These are phyloP conservation scores for Vulpes ferrilata DNA, from an alignment of 2,113 vertebrate genomes.

Conservation along the genomic window DNA sequence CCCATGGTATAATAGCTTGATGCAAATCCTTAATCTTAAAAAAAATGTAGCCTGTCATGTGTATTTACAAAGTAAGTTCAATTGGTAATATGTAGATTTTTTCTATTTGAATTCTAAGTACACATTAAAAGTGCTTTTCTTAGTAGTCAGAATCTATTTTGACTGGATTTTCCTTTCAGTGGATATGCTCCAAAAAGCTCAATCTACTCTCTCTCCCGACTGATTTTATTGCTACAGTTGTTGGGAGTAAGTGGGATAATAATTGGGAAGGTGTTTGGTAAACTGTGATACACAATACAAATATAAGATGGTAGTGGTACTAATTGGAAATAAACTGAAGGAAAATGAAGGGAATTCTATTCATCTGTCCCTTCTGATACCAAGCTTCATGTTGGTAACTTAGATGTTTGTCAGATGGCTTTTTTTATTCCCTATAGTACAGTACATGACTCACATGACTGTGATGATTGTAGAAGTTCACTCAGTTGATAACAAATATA, in stretches of 20 bases:
- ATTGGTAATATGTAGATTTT: neutral
- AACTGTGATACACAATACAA: slow-evolving; percentile 33
- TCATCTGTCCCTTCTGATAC: slow-evolving; percentile 1
- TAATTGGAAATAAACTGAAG: slow-evolving; percentile 15
- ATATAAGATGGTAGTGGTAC: neutral
- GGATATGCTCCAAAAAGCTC: neutral
- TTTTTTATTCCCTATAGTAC: neutral
- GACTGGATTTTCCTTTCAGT: neutral
- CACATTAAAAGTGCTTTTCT: neutral
- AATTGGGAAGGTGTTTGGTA: slow-evolving; percentile 41
- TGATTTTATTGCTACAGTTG: slow-evolving; percentile 40
- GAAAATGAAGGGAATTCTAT: neutral
- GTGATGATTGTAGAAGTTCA: neutral
- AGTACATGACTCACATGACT: neutral
- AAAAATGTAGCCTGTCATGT: neutral
- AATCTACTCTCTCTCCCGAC: neutral
- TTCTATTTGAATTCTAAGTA: neutral
- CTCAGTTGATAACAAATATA: neutral
- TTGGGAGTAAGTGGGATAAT: slow-evolving; percentile 32
- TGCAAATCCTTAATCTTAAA: neutral
- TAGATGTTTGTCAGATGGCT: neutral
- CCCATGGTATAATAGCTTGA: neutral
- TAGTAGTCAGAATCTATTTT: neutral
- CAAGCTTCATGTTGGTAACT: neutral
- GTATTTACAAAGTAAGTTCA: slow-evolving; percentile 17